Evolutionary conservation across 2,113 vertebrate species (phyloP).

Genomic region (Microcebus jonahi): DNA sequence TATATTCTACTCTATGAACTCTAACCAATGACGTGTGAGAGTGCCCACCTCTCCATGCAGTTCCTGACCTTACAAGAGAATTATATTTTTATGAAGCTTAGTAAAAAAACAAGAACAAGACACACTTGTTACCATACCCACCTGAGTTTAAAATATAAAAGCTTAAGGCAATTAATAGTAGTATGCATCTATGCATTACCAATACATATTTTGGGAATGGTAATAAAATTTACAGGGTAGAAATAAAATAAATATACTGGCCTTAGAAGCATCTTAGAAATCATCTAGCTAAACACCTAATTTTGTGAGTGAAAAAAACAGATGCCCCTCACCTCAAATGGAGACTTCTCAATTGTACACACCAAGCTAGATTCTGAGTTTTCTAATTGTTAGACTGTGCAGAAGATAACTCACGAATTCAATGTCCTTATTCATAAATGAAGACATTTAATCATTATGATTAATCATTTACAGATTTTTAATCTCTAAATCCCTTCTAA

Average conservation of each 20-base stretch:
- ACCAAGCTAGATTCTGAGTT: neutral
- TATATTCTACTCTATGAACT: neutral
- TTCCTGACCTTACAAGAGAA: constrained; percentile 34
- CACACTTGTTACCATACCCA: neutral
- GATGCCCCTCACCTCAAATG: neutral
- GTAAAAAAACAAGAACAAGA: neutral
- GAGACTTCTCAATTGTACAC: neutral
- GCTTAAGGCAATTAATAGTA: constrained; percentile 26
- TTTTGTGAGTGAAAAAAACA: neutral
- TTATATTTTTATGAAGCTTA: neutral
- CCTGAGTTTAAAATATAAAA: constrained; percentile 45
- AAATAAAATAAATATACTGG: constrained; percentile 23
- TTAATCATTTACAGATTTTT: too few relatives aligned
- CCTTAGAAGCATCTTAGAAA: neutral
- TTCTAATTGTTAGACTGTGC: neutral
- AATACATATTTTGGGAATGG: neutral
- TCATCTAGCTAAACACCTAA: neutral
- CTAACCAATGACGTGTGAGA: neutral
- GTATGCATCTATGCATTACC: constrained; percentile 2
- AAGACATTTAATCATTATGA: neutral
- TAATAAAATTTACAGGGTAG: neutral
- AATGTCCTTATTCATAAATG: constrained; percentile 28
- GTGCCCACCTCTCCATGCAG: neutral
- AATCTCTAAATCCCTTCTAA: constrained; percentile 30
- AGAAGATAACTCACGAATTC: neutral